Percentiles rank a stretch among this genome's conserved stretches.
Conservation (phyloP, 2,888 invertebrate genomes). For the Junonia oenone region DNA sequence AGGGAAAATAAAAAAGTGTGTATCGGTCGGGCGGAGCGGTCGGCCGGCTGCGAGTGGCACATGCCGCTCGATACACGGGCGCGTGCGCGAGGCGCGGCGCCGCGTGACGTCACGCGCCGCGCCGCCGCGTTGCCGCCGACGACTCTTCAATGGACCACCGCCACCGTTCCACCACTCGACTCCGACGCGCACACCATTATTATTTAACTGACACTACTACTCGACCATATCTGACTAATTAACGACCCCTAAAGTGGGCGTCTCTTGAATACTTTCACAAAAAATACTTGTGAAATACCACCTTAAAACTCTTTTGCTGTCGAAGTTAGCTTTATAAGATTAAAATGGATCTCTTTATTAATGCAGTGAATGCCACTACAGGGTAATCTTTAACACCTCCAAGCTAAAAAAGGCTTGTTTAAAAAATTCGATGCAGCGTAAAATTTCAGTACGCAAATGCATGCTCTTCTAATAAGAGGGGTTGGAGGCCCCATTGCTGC, state of each 20-base stretch:
- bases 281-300: too few species aligned
- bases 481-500: slow-evolving; percentile 25
- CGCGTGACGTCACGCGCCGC: slow-evolving; percentile 58
- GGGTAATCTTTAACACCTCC: not conserved
- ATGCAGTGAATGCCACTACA: not conserved
- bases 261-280: not conserved
- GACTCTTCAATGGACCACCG: slow-evolving; percentile 42
- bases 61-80: slow-evolving; percentile 75
- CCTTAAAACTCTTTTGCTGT: not conserved
- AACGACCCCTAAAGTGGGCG: slow-evolving; percentile 27
- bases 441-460: slow-evolving; percentile 24
- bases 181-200: slow-evolving; percentile 32
- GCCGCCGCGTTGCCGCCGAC: slow-evolving; percentile 48
- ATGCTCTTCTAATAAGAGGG: slow-evolving; percentile 22
- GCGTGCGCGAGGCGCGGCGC: slow-evolving; percentile 62
- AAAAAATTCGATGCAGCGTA: not conserved
- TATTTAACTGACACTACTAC: slow-evolving; percentile 38
- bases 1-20: slow-evolving; percentile 71
- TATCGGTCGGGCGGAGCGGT: slow-evolving; percentile 65
- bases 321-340: not conserved
- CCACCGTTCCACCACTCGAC: slow-evolving; percentile 29
- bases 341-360: not conserved
- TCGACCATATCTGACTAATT: slow-evolving; percentile 37
- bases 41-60: slow-evolving; percentile 67
- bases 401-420: not conserved